Evolutionary conservation across 2,113 vertebrate genomes (phyloP), one percentile per base, ranked within the genome.

Genomic region (Macquaria australasica): DNA sequence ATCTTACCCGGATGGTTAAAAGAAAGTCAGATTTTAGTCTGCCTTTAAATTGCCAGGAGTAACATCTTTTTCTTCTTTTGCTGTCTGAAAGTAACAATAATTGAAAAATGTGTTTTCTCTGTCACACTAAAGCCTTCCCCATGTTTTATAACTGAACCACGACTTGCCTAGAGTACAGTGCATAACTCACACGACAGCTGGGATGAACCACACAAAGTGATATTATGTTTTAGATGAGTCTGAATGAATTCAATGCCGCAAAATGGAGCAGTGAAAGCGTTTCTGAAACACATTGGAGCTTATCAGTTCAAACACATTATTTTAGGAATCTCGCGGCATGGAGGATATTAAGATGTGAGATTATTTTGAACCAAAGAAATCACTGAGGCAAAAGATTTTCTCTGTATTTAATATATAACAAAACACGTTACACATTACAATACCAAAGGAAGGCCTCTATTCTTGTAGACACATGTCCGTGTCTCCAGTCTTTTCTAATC

Each of bases 331-430:
- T 67, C 2, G 1, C 58, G 48, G 6, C 5, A 68, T n/a, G 50
- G 39, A 50, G n/a, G 23, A 41, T 21, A 63, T 63, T 25, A 84
- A 71, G 15, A 20, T 72, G 31, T 64, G 25, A 60, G 39, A 81
- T 56, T 77, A 76, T 76, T 85, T 87, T 85, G 67, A 73, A 50
- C 23, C 50, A 84, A 81, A 81, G 73, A 87, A 87, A 80, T 67
- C 43, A 77, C 31, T 5, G 62, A 82, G 34, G 31, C 88, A 62
- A 66, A 82, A 79, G 55, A 62, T 84, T 76, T 85, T 89, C 51
- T 88, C 62, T 80, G 28, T 64, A 84, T 95, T 94, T 95, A 94
- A 92, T 94, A 88, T 85, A 89, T 74, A 91, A 86, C 56, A 92
- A 87, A 91, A 88, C 85, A 92, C 45, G 82, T 72, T 85, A 87